phyloP scores from a whole-genome alignment of 1,140 invertebrate species.

The Drosophila dunni region DNA sequence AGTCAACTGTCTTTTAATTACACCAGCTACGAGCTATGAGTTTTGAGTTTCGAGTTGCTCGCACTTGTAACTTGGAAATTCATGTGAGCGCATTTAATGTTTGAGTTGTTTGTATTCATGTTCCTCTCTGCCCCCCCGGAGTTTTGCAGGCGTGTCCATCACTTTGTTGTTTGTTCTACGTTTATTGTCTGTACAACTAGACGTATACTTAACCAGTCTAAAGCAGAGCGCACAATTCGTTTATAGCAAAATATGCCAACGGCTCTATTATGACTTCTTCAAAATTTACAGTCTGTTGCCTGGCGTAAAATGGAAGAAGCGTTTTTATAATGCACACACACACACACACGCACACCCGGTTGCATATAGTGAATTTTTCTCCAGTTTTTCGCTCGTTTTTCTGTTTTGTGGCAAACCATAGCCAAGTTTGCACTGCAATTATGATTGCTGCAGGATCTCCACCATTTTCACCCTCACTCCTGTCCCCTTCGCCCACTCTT shows the following conservation, averaged over 20 bases:
- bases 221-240: conserved; percentile 66
- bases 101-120: conserved; percentile 16
- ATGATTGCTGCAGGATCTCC: conserved; percentile 55
- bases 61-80: conserved; percentile 37
- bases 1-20: conserved; percentile 74
- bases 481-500: neutral
- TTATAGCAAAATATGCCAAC: conserved; percentile 82
- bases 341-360: neutral
- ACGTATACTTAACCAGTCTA: conserved; percentile 66
- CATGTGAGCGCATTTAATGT: conserved; percentile 57
- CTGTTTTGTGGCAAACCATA: conserved; percentile 59
- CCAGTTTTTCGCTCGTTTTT: conserved; percentile 29
- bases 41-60: neutral
- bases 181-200: conserved; percentile 60
- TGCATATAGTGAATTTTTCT: conserved; percentile 11
- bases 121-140: neutral
- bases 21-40: conserved; percentile 38
- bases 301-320: conserved; percentile 56
- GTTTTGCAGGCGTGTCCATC: neutral
- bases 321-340: conserved; percentile 41
- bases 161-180: conserved; percentile 14
- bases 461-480: neutral
- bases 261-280: conserved; percentile 80
- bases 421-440: conserved; percentile 79
- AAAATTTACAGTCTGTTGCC: conserved; percentile 81